phyloP scores from a whole-genome alignment of 30 jellyfish, hydroid and myxozoan genomes.

The Sanderia malayensis region DNA sequence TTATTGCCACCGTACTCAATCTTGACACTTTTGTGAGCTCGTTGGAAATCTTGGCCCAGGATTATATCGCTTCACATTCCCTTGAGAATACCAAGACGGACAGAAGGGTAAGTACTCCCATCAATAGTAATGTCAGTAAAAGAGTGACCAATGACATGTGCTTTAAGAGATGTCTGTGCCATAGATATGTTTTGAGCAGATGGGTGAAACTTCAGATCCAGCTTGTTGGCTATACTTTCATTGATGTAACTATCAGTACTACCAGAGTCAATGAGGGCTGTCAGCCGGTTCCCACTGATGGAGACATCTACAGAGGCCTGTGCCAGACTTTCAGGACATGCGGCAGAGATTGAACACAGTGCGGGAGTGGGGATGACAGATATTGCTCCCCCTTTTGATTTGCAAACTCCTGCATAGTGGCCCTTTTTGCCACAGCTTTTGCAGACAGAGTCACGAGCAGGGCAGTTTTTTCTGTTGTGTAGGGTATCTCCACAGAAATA shows the following conservation, averaged over 20 bases:
- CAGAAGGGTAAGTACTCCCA: background rate
- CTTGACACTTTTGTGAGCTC: conserved; percentile 19
- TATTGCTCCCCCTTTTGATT: background rate
- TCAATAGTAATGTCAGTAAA: background rate
- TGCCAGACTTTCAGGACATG: conserved; percentile 20
- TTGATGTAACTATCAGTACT: conserved; percentile 38
- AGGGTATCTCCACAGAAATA: too few species aligned
- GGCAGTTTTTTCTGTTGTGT: too few species aligned
- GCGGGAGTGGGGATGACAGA: conserved; percentile 14
- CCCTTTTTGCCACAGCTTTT: conserved; percentile 32
- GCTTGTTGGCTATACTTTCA: conserved; percentile 2
- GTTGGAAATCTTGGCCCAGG: conserved; percentile 41
- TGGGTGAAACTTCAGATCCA: conserved; percentile 9
- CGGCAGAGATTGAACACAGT: conserved; percentile 11
- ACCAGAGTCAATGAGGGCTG: conserved; percentile 53
- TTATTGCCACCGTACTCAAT: conserved; percentile 30
- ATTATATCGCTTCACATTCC: conserved; percentile 58
- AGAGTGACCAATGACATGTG: background rate
- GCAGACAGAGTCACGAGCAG: conserved; percentile 31
- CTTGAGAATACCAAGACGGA: conserved; percentile 13
- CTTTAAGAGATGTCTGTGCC: conserved; percentile 34
- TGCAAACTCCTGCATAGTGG: conserved; percentile 36
- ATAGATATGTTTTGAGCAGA: conserved; percentile 8
- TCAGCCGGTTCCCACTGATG: conserved; percentile 19
- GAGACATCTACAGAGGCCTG: conserved; percentile 13